These are phyloP conservation scores for Sthenelais limicola DNA, from an alignment of 2,888 invertebrate species.

Conservation along the genomic window DNA sequence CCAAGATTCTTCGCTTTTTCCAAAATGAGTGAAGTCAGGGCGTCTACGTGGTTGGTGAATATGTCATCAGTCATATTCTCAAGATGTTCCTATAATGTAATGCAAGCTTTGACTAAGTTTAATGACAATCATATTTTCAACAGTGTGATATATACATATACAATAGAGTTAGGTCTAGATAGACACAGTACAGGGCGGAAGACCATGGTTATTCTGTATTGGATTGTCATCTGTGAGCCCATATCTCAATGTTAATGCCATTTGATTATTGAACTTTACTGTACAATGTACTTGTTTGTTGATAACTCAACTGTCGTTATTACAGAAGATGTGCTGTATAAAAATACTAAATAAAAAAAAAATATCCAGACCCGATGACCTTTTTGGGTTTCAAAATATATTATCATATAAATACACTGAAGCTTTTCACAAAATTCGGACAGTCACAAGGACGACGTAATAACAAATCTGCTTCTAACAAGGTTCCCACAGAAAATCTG, in stretches of 20 bases:
- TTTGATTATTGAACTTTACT: too few species aligned
- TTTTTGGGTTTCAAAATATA: too few species aligned
- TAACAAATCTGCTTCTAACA: too few species aligned
- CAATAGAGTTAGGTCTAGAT: neutral
- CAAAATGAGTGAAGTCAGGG: constrained; percentile 2
- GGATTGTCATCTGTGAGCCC: neutral
- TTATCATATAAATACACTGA: too few species aligned
- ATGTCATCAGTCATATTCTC: constrained; percentile 4
- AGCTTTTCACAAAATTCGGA: too few species aligned
- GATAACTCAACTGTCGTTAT: too few species aligned
- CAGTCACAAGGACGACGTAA: too few species aligned
- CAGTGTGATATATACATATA: neutral
- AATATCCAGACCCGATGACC: too few species aligned
- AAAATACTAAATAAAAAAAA: too few species aligned
- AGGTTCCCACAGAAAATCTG: too few species aligned
- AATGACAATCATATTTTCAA: neutral
- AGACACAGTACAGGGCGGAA: neutral
- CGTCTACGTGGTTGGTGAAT: constrained; percentile 17
- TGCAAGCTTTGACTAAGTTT: neutral
- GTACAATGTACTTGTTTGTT: too few species aligned
- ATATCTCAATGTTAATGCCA: neutral
- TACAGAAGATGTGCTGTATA: too few species aligned
- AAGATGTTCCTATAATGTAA: neutral
- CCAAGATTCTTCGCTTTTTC: constrained; percentile 26
- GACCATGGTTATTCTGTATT: neutral